These are phyloP conservation scores for Ophion slaviceki DNA, from an alignment of 2,888 invertebrate genomes.

Conservation along the genomic window DNA sequence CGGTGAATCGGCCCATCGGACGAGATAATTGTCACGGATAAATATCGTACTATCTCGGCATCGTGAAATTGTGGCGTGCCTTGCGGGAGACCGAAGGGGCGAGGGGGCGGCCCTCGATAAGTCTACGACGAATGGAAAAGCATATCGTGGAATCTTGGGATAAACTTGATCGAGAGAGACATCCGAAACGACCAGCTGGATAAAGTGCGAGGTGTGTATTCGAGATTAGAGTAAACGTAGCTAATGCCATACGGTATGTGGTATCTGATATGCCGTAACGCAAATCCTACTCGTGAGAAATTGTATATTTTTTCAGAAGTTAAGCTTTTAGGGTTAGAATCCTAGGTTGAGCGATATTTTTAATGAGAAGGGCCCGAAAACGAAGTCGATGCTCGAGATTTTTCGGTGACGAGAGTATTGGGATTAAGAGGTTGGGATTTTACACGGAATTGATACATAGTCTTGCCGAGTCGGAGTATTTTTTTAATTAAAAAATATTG, in stretches of 20 bases:
- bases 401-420: too few relatives aligned
- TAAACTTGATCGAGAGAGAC: not conserved
- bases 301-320: too few relatives aligned
- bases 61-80: not conserved
- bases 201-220: conserved; percentile 42
- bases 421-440: too few relatives aligned
- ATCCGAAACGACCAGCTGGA: conserved; percentile 29
- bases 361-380: too few relatives aligned
- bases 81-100: not conserved
- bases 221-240: not conserved
- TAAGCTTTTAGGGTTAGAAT: too few relatives aligned
- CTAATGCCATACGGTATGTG: not conserved
- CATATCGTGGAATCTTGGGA: conserved; percentile 25
- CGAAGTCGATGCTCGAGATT: too few relatives aligned
- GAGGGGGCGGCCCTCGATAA: not conserved
- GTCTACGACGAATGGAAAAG: conserved; percentile 17
- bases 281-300: too few relatives aligned
- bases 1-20: conserved; percentile 7
- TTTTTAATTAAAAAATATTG: too few relatives aligned
- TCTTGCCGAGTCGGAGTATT: too few relatives aligned
- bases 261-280: too few relatives aligned
- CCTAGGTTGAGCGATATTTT: too few relatives aligned
- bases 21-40: not conserved
- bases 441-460: too few relatives aligned
- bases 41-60: not conserved